phyloP scores from a whole-genome alignment of 2,888 invertebrate genomes.

The Diaperis boleti region DNA sequence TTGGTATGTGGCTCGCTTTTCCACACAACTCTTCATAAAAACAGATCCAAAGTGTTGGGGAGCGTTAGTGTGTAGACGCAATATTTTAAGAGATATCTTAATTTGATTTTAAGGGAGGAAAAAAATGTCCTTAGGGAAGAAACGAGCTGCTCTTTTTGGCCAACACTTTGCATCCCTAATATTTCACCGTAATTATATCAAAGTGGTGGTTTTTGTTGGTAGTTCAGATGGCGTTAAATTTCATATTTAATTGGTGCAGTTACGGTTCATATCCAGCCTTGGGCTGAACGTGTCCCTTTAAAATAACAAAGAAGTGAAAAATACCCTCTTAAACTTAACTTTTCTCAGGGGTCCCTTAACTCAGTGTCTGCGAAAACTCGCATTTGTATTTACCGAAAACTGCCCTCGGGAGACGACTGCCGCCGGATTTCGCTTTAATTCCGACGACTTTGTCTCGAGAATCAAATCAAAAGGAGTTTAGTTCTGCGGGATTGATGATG shows the following conservation, averaged over 20 bases:
- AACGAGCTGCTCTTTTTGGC: conserved; percentile 11
- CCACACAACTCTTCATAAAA: conserved; percentile 4
- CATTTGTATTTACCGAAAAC: conserved; percentile 47
- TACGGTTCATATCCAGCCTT: conserved; percentile 35
- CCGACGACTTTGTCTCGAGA: conserved; percentile 20
- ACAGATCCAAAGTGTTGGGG: conserved; percentile 3
- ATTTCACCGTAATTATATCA: conserved; percentile 37
- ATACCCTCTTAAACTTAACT: conserved; percentile 43
- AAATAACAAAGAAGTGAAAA: conserved; percentile 47
- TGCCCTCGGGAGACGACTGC: conserved; percentile 38
- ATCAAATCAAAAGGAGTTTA: conserved; percentile 13
- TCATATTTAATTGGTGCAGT: conserved; percentile 40
- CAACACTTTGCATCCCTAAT: conserved; percentile 17
- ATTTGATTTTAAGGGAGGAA: conserved; percentile 26
- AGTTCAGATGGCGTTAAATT: conserved; percentile 31
- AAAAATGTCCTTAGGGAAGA: conserved; percentile 34
- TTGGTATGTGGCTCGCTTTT: conserved; percentile 2
- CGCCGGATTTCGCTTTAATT: conserved; percentile 39
- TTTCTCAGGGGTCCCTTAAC: conserved; percentile 45
- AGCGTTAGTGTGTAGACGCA: conserved; percentile 23
- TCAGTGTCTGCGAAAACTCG: conserved; percentile 44
- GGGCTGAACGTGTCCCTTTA: conserved; percentile 41
- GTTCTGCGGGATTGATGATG: neutral
- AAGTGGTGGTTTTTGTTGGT: conserved; percentile 31
- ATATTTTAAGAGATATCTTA: conserved; percentile 35